Base-by-base conservation (phyloP, 2,888 invertebrate species). In the Myopa testacea region DNA sequence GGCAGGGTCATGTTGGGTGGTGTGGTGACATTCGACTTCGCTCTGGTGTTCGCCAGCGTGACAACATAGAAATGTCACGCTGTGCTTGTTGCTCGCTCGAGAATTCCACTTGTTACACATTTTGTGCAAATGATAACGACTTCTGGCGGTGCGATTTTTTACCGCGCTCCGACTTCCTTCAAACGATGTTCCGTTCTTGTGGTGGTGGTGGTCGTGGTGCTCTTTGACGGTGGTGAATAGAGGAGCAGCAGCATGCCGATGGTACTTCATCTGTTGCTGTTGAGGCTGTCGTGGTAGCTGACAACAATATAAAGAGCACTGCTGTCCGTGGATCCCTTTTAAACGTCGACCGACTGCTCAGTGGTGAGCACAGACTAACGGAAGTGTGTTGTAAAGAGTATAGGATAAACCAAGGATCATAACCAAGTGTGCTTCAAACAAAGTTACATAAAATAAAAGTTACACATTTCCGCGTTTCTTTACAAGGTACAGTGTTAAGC, bases 301-400 rank as follows among this genome's bases (percentile, higher is more conserved):
- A 75, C 78, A 70, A 70, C 81, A 81, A 84, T 87, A 87, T 86
- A 87, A 78, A 87, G 85, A 84, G 82, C 83, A 82, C 82, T 78
- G 81, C 83, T 82, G 81, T 80, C 84, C 79, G 81, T 83, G 84
- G 82, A 84, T 81, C 81, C 82, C 85, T 85, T 82, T 86, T 87
- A 88, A 88, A 88, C 86, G 84, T 84, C 86, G 86, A 85, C 85
- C 85, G 86, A 86, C 88, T 85, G 84, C 84, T 85, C 87, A 86
- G 84, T 87, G 85, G 88, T 86, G 82, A 84, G 87, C 86, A 81
- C 69, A 40, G 58, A 68, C 4, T 16, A 60, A 7, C 68, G 40
- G 55, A 14, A 45, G 45, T 38, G 60, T 37, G 14, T 38, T 16
- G 26, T 26, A 26, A 26, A 26, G 26, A 26, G 26, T 26, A 26